Evolutionary conservation across 1,140 invertebrate genomes (phyloP), one percentile per base, ranked within the genome.

Genomic region (Penaeus indicus): DNA sequence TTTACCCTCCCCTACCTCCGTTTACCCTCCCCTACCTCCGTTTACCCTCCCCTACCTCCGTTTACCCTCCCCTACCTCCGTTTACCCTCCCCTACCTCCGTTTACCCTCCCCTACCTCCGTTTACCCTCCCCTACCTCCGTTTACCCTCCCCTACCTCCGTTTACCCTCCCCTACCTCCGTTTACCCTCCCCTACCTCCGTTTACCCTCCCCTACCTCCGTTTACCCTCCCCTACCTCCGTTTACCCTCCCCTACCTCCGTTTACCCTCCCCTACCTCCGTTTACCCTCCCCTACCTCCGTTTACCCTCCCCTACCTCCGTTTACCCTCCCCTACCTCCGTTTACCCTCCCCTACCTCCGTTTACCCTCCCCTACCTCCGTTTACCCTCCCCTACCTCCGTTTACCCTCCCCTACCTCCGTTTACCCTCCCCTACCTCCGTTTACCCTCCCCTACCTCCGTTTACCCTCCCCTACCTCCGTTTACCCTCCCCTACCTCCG

Each of bases 121-220:
- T 60, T n/a, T 47, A 21, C 60, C 78, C 78, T 80, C 47, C 18
- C n/a, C n/a, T 10, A 27, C 3, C 60, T 81, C 63, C 63, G n/a
- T n/a, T 64, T 64, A 16, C 63, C n/a, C n/a, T 64, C n/a, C 63
- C 63, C n/a, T 18, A 64, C n/a, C 63, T 16, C 16, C n/a, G 16
- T 64, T 64, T 64, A 18, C 63, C 63, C 63, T n/a, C n/a, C n/a
- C n/a, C 16, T 18, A 64, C 63, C n/a, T n/a, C 63, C 63, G 16
- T 64, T n/a, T n/a, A n/a, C 63, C n/a, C n/a, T n/a, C 63, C 63
- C n/a, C 63, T 64, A n/a, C 63, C 63, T n/a, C 63, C 63, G 63
- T 64, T 18, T n/a, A n/a, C n/a, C n/a, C n/a, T n/a, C n/a, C n/a
- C n/a, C n/a, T n/a, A n/a, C n/a, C n/a, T n/a, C n/a, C n/a, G n/a